These are phyloP conservation scores for Adrianichthys oophorus DNA, from an alignment of 2,797 vertebrate genomes.

Conservation along the genomic window DNA sequence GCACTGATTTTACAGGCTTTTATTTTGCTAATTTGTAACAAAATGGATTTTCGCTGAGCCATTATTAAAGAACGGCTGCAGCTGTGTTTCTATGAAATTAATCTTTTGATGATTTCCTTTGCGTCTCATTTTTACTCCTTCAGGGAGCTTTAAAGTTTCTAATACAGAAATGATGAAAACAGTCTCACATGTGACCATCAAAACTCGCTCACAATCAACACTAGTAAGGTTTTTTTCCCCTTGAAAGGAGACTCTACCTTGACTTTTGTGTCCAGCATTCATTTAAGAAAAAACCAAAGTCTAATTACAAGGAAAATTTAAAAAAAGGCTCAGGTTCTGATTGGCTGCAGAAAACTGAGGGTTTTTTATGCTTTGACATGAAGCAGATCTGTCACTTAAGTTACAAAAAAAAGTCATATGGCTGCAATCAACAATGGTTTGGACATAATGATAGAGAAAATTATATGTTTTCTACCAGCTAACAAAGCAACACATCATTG, in stretches of 20 bases:
- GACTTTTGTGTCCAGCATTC: slow-evolving; percentile 20
- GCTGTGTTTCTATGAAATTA: slow-evolving; percentile 44
- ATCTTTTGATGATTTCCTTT: slow-evolving; percentile 34
- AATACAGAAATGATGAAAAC: slow-evolving; percentile 32
- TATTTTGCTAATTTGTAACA: slow-evolving; percentile 30
- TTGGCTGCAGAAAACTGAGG: slow-evolving; percentile 32
- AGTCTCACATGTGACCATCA: slow-evolving; percentile 30
- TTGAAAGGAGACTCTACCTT: slow-evolving; percentile 8
- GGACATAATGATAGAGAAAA: neutral
- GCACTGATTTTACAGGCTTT: slow-evolving; percentile 28
- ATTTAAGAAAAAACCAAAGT: slow-evolving; percentile 37
- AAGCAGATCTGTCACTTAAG: slow-evolving; percentile 33
- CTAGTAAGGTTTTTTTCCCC: slow-evolving; percentile 7
- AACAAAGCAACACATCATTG: too few species aligned
- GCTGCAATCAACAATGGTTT: slow-evolving; percentile 1
- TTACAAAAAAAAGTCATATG: slow-evolving; percentile 21
- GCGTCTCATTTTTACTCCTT: slow-evolving; percentile 18
- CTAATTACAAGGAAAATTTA: slow-evolving; percentile 16
- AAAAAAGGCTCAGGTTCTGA: slow-evolving; percentile 16
- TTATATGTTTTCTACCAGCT: neutral
- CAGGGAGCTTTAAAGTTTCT: slow-evolving; percentile 31
- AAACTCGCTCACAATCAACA: slow-evolving; percentile 22
- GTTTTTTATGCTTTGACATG: slow-evolving; percentile 21
- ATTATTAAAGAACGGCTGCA: slow-evolving; percentile 34
- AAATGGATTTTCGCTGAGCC: slow-evolving; percentile 28